Conservation (phyloP, 2,113 vertebrate species). For the Peromyscus californicus region DNA sequence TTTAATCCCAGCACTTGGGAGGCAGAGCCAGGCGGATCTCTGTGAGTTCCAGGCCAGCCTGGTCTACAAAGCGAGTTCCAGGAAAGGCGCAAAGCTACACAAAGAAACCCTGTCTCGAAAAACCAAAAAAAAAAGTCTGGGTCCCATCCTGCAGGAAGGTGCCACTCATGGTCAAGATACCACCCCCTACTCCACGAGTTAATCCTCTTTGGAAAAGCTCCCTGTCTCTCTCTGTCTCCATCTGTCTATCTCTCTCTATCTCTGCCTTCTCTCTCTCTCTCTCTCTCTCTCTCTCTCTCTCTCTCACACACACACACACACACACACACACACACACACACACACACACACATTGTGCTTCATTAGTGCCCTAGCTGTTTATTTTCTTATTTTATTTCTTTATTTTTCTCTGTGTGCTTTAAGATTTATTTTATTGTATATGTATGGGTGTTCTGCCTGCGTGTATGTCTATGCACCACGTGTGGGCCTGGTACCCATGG, state of each 20-base stretch:
- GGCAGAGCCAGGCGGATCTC: no score
- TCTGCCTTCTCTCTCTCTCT: not conserved
- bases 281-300: not conserved
- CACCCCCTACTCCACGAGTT: not conserved
- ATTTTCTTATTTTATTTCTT: not conserved
- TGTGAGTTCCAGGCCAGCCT: no score
- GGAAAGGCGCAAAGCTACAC: no score
- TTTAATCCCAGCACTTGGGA: no score
- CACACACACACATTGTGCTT: not conserved
- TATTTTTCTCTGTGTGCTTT: not conserved
- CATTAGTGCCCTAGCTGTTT: not conserved
- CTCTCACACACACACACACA: not conserved
- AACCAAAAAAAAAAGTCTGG: no score
- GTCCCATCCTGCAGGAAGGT: not conserved
- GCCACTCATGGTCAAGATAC: not conserved
- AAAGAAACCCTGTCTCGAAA: no score
- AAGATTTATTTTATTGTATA: not conserved
- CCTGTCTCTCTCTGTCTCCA: not conserved
- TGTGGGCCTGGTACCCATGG: not conserved
- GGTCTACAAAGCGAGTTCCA: no score
- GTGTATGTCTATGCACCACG: not conserved
- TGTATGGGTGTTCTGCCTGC: not conserved
- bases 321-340: not conserved
- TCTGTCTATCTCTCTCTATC: not conserved
- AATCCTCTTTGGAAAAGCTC: not conserved